Base-by-base conservation (phyloP, 2,888 invertebrate species). In the Azorinus chamasolen region DNA sequence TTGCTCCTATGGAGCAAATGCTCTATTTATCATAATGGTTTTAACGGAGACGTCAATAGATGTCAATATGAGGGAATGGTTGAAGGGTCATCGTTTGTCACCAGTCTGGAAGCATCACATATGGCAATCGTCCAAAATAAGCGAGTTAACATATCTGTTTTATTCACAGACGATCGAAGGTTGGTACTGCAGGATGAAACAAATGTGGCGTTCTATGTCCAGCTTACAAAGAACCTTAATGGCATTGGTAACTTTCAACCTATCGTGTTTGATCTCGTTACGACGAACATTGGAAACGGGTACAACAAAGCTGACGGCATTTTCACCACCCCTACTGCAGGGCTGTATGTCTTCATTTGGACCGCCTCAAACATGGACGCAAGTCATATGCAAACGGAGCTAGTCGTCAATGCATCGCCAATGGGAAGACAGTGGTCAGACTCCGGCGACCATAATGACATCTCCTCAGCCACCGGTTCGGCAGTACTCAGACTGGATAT, bases 291-390 rank as follows among this genome's bases (percentile, higher is more conserved):
- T 16, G 79, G 79, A 2, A 54, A 57, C 54, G 72, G 57, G 16
- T 80, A 76, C 32, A 76, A 80, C 55, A 65, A 46, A 25, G 39
- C 46, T 6, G 62, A 69, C 24, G 80, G 80, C 5, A 62, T 76
- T n/a, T 80, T 80, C 37, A 65, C 68, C 14, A 70, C 63, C 14
- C 72, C 72, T 6, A 20, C 14, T 27, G 25, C 62, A 6, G 80
- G 80, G n/a, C 62, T 61, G 0, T 80, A 73, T 58, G 70, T 76
- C 0, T 76, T 80, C 27, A 50, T 53, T 3, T 80, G 80, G 76
- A 62, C 68, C 14, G 51, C 64, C 16, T 32, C 62, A 8, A 75
- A 71, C n/a, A 37, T n/a, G 18, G 54, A 69, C 16, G 43, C 25
- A 41, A 61, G 51, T 16, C 72, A 62, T 22, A 65, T 70, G 73